Evolutionary conservation across 2,113 vertebrate genomes (phyloP), one percentile per base, ranked within the genome.

Genomic region (Chionis minor): DNA sequence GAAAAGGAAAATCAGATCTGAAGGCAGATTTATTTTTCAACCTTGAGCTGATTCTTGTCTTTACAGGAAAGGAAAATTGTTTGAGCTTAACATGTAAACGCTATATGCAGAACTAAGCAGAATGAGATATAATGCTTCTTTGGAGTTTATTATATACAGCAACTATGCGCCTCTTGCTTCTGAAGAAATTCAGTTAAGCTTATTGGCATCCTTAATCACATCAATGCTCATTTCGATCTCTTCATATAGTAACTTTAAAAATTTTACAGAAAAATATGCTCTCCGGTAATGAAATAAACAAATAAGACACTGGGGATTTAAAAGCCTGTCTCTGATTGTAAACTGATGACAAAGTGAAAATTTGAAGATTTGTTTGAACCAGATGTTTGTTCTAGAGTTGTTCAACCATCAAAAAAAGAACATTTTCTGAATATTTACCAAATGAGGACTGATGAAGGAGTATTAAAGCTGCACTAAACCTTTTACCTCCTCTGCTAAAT

Each of bases 361-460:
- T 80, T 35, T 56, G 27, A 91, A 96, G 71, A 81, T 69, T 80
- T 93, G 47, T 95, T 94, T 96, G 52, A 93, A 91, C 28, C 94
- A 92, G 72, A 69, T 93, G 49, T 96, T 97, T 95, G 70, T 85
- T 94, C 69, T 80, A 92, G 90, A 80, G 30, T 70, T 40, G 59
- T 74, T 94, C 75, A 94, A 81, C 75, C 81, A 86, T 62, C 47
- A 71, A 44, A 85, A 81, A 77, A 51, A 55, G 2, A 90, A 88
- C 19, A 24, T 35, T 45, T 96, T 83, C 63, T 65, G 86, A 89
- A 92, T 90, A 89, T 74, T 94, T 78, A 80, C 61, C 54, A 83
- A 90, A 95, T 83, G 78, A 91, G 69, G 52, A 95, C 32, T 77
- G 71, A 93, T 95, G 86, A 83, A 81, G 74, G 26, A 81, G 32